Evolutionary conservation across 2,113 vertebrate species (phyloP), one percentile per base, ranked within the genome.

Genomic region (Rhinichthys klamathensis): DNA sequence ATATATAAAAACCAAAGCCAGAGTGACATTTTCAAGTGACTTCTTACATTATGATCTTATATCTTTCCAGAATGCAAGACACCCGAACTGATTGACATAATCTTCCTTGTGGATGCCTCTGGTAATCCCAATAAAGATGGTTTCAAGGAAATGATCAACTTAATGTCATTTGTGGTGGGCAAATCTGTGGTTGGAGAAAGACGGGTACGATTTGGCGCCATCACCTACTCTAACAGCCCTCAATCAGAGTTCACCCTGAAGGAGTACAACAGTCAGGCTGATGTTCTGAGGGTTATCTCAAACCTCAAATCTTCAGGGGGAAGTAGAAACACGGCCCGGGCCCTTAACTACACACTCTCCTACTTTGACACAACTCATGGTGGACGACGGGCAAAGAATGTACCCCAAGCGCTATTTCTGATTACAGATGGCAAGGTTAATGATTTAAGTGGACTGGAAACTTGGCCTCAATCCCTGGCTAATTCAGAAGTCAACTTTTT

Each of bases 51-150:
- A 35, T 12, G n/a, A 65, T 41, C 30, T 10, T 81, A 9, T 76
- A 3, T 85, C 30, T 83, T 13, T 75, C 5, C 87, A 96, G 95
- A 90, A 0, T 97, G 96, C 90, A 93, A 93, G 89, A 94, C 87
- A 88, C 94, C 92, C 1, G 91, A 95, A 84, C 83, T 89, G 27
- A 93, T 95, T 3, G 96, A 97, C 86, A 94, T 96, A 1, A 95
- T 97, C 32, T 96, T 96, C 90, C 78, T 96, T 84, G 91, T 96
- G 30, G 95, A 96, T 2, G 90, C 92, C 25, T 95, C 95, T 44
- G 88, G 80, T 0, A 92, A 90, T 69, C 89, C 94, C 12, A 84
- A 79, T 0, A 12, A 8, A 0, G 0, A 3, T 3, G 90, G 94
- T 51, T 96, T 96, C 51, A 54, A 61, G 60, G 93, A 89, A 72